phyloP scores from a whole-genome alignment of 2,113 vertebrate genomes.

The Elephas maximus region DNA sequence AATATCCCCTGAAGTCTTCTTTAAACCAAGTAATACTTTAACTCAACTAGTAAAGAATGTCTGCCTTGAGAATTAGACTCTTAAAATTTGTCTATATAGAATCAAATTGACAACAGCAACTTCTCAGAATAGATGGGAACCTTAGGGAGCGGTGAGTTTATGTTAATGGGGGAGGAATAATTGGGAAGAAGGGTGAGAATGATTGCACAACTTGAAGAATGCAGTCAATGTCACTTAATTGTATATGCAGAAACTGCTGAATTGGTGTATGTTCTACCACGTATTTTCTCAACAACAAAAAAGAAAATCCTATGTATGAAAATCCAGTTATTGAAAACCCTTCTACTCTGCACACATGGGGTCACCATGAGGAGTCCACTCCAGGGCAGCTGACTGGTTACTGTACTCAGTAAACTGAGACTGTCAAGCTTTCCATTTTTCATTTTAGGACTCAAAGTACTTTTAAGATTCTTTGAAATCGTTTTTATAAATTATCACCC shows the following conservation, averaged over 20 bases:
- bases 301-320: no score
- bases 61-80: not conserved
- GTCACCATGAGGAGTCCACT: no score
- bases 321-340: no score
- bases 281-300: no score
- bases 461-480: not conserved
- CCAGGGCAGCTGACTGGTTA: no score
- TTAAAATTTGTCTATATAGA: no score
- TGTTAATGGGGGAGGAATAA: not conserved
- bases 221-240: accelerated
- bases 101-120: no score
- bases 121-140: not conserved
- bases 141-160: not conserved
- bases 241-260: not conserved
- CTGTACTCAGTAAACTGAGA: not conserved
- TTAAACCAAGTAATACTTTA: not conserved
- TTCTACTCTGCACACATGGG: no score
- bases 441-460: not conserved
- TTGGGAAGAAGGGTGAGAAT: not conserved
- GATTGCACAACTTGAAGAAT: not conserved
- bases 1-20: not conserved
- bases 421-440: not conserved
- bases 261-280: not conserved
- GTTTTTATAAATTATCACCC: not conserved
- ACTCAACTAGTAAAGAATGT: not conserved